Base-by-base conservation (phyloP, 64 coral and sea anemone genomes). In the Montipora capricornis region DNA sequence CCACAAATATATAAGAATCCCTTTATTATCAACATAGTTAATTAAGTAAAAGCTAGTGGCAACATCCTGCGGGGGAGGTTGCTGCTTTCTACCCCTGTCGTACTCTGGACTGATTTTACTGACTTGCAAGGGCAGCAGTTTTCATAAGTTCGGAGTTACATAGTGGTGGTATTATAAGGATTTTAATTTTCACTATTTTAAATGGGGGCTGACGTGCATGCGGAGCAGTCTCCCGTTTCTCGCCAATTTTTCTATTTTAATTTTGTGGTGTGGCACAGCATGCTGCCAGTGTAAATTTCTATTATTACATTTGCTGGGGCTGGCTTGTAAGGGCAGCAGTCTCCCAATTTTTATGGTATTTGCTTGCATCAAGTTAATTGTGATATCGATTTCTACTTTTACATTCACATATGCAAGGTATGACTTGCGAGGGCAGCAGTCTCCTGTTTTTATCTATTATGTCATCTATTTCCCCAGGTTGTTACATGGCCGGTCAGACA, bases 81-180 rank as follows among this genome's bases (percentile, higher is more conserved):
- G 20, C 79, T 81, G 53, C 20, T 81, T 20, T 64, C 3, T 64
- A 4, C 60, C 60, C 60, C 60, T 64, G 78, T 11, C 1, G 11
- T 59, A 24, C 79, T 61, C 53, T 61, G 20, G 52, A 60, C 51
- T 59, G 79, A 60, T 61, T 61, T 59, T 64, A 52, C 53, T 81
- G 79, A 81, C 57, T 82, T 66, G 80, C 58, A 82, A 61, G 80
- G 80, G 57, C 58, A 82, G 80, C 55, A 83, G 80, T 67, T 82
- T 1, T 46, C 12, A 44, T 67, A 7, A 66, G 53, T 66, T 17
- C 58, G 15, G 55, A 64, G 55, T 82, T 66, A 45, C 3, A 26
- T 6, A 61, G 12, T 20, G 8, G 80, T 16, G 8, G 26, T 15
- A 82, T 3, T 82, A 0, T 59, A 53, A 53, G 4, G 4, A 20